Evolutionary conservation across 1,140 invertebrate genomes (phyloP).

Genomic region (Euura saliciscinereae): DNA sequence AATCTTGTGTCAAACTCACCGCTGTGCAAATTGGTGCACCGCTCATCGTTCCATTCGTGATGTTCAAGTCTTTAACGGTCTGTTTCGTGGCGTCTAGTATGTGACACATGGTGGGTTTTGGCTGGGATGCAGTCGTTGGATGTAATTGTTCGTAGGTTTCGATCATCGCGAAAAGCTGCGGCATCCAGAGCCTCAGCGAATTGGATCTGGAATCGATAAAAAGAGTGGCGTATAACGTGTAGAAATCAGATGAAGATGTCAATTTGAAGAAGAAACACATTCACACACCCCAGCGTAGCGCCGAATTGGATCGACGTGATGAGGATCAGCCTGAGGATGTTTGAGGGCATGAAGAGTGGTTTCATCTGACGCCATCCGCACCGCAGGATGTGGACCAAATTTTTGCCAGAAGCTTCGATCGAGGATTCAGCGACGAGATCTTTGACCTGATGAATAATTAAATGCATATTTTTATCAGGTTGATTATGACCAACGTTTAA

Average conservation of each 20-base stretch:
- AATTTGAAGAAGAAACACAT: not conserved
- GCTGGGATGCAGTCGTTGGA: not conserved
- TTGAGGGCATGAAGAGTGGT: constrained; percentile 69
- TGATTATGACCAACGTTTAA: too few species aligned
- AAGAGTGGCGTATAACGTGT: too few species aligned
- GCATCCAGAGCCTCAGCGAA: constrained; percentile 54
- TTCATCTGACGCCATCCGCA: constrained; percentile 53
- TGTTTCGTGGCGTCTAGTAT: constrained; percentile 32
- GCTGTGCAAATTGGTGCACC: not conserved
- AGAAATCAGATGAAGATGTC: too few species aligned
- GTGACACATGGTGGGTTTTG: constrained; percentile 33
- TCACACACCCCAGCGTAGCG: constrained; percentile 63
- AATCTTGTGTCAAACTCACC: not conserved
- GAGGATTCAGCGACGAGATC: constrained; percentile 55
- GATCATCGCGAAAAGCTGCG: constrained; percentile 51
- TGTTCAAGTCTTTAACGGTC: constrained; percentile 12
- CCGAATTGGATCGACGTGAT: constrained; percentile 77
- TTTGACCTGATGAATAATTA: constrained; percentile 39
- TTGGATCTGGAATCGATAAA: constrained; percentile 39
- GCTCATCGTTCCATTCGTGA: constrained; percentile 14
- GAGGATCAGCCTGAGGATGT: constrained; percentile 70
- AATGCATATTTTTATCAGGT: too few species aligned
- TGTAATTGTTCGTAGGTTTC: constrained; percentile 44
- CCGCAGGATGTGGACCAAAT: constrained; percentile 26
- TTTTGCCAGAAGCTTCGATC: constrained; percentile 40